Base-by-base conservation (phyloP, 2,797 vertebrate species). In the Pachyuromys duprasi region DNA sequence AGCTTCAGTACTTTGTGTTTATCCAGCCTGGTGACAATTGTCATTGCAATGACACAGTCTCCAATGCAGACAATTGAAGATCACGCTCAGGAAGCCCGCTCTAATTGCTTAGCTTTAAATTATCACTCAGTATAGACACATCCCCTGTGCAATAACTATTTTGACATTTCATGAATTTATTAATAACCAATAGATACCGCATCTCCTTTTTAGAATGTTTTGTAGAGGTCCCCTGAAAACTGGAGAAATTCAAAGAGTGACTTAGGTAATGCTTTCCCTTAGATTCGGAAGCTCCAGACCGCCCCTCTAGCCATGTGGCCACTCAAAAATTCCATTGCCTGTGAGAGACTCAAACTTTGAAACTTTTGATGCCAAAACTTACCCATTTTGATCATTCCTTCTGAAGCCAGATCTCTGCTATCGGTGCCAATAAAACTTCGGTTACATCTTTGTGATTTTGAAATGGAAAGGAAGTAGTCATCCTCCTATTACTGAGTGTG, bases 1-100 rank as follows among this genome's bases (percentile, higher is more conserved):
- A 96, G 89, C 96, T 93, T 86, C 92, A 94, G 53, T 84, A 79
- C 89, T 76, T 87, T 80, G 39, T 96, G 92, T 88, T 97, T 97
- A 93, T 95, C 49, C n/a, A 1, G 95, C 89, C 53, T 20, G 24
- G 24, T 74, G 18, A 81, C 87, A 96, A 36, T 80, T 89, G 62
- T 88, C 96, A 45, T 67, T 45, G 69, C 78, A 80, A 88, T 94
- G 84, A 94, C 57, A 26, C 26, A 75, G 36, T 88, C 87, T 82
- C 63, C 53, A 53, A 69, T 67, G 95, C 76, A 95, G 81, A 96
- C 97, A 91, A 96, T 95, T 93, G 84, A 72, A 88, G 96, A 82
- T 86, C 75, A 69, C 33, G 39, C 91, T 90, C 63, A 57, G 81
- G 57, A 36, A 95, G n/a, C 80, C 84, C 53, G 22, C 84, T 83